Evolutionary conservation across 2,113 vertebrate genomes (phyloP).

Genomic region (Cyanoramphus novaezelandiae): DNA sequence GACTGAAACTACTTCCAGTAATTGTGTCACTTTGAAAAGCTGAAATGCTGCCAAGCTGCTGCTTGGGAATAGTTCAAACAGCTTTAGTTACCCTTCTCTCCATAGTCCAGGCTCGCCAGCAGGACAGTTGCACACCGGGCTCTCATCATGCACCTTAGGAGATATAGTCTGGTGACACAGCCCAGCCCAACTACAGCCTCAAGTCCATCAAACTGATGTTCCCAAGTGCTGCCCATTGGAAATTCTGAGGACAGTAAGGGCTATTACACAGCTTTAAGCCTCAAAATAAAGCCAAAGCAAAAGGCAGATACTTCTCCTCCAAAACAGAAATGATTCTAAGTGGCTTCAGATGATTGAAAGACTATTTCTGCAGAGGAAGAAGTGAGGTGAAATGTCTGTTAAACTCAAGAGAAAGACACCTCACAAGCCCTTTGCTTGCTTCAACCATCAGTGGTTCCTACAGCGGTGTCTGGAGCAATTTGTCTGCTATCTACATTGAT

Average conservation of each 20-base stretch:
- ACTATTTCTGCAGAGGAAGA: background rate
- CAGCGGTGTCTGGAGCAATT: accelerated
- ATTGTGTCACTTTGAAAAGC: background rate
- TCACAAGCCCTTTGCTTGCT: background rate
- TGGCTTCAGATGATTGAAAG: background rate
- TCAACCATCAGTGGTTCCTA: accelerated
- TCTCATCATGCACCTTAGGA: background rate
- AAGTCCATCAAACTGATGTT: accelerated
- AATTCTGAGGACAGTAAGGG: background rate
- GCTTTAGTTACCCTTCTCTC: background rate
- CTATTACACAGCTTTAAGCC: background rate
- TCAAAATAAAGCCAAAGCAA: background rate
- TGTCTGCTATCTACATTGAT: background rate
- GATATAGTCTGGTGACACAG: background rate
- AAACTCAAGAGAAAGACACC: background rate
- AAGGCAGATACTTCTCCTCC: background rate
- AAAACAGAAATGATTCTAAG: background rate
- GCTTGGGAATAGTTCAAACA: background rate
- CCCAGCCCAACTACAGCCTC: background rate
- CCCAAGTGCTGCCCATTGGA: background rate
- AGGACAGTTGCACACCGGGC: background rate
- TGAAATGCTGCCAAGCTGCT: slow-evolving; percentile 13
- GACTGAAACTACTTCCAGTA: slow-evolving; percentile 30
- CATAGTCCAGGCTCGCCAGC: background rate
- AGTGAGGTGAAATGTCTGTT: background rate